Evolutionary conservation across 2,888 invertebrate species (phyloP).

Genomic region (Drosophila quinaria): DNA sequence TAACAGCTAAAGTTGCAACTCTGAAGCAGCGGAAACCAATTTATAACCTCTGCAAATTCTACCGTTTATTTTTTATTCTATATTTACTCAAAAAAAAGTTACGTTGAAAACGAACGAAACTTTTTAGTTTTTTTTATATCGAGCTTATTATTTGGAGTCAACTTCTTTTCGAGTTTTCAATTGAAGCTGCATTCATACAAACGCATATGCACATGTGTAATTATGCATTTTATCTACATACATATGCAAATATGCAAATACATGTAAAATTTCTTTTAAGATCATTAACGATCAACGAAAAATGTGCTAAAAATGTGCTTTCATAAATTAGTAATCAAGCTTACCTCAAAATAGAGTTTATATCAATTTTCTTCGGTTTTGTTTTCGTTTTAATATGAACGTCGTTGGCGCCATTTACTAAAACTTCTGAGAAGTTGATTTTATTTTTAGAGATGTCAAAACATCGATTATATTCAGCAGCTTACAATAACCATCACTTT

Average conservation of each 20-base stretch:
- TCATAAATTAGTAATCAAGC: neutral
- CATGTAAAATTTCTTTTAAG: too few species aligned
- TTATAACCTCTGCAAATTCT: neutral
- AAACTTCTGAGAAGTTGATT: too few species aligned
- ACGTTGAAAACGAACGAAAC: neutral
- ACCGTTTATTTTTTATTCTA: neutral
- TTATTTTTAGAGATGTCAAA: constrained; percentile 2
- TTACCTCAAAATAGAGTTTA: neutral
- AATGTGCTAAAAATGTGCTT: too few species aligned
- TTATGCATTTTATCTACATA: constrained; percentile 1
- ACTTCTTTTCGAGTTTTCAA: neutral
- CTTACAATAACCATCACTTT: neutral
- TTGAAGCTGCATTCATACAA: neutral
- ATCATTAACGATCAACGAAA: too few species aligned
- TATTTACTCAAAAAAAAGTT: neutral
- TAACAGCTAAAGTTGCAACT: neutral
- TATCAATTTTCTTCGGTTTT: neutral
- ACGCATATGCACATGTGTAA: neutral
- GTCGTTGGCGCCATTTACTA: neutral
- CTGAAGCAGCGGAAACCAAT: neutral
- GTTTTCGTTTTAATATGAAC: neutral
- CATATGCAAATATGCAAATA: neutral
- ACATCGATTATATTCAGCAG: neutral
- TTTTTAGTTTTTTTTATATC: neutral
- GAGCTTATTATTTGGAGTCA: neutral